Evolutionary conservation across 1,140 invertebrate genomes (phyloP), one percentile per base, ranked within the genome.

Genomic region (Oppia nitens): DNA sequence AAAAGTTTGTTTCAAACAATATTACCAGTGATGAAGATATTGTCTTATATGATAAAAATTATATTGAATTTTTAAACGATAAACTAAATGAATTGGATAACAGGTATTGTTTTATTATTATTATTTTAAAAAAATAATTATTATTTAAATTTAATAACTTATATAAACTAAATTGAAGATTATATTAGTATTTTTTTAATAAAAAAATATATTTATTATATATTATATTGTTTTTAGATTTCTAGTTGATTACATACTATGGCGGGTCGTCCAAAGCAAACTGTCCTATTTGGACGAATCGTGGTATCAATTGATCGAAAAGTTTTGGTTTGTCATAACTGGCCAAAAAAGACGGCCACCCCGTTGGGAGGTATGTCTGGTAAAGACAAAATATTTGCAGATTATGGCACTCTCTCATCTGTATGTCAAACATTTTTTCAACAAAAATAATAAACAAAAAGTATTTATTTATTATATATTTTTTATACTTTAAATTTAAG

Each of bases 261-360:
- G 87, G 86, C 75, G 84, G 32, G 81, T 82, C 0, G 79, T 57
- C 3, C 53, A 60, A n/a, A 62, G 51, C 2, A 47, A 83, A 0
- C 76, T 87, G 1, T 79, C 78, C 0, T 81, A 2, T 4, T 24
- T 63, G 21, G 47, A 47, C 17, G 23, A n/a, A 11, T 29, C 11
- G 17, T 62, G 49, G 27, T 32, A 47, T 11, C 4, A 21, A 24
- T 26, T 63, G 25, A 20, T 20, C 2, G 54, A 63, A 27, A 11
- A 12, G 25, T 63, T 58, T 29, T 29, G 40, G 20, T n/a, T 28
- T 21, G 55, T 50, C 9, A 29, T 54, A 14, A 47, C 47, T 14
- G 60, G 66, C 68, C 24, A 72, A 68, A 71, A 60, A 66, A 32
- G 66, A 68, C 50, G 68, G 68, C 62, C 59, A 20, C 60, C 63